These are phyloP conservation scores for Sialia sialis DNA, from an alignment of 2,113 vertebrate species.

Conservation along the genomic window DNA sequence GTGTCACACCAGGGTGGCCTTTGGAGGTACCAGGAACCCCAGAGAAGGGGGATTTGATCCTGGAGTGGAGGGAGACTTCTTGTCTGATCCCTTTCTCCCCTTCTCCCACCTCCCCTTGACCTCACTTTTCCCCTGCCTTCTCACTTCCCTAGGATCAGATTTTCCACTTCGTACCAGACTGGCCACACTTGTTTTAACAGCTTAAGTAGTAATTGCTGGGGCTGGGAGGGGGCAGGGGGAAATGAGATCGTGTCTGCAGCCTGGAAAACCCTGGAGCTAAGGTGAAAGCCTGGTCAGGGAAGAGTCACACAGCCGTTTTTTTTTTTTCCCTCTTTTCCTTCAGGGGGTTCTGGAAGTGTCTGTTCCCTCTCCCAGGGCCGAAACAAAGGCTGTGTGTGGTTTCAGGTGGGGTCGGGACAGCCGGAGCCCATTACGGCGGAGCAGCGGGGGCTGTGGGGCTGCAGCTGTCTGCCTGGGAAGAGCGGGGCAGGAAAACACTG, in stretches of 20 bases:
- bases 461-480: background rate
- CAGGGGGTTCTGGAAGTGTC: background rate
- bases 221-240: conserved; percentile 31
- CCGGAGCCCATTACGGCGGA: background rate
- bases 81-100: background rate
- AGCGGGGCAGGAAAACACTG: background rate
- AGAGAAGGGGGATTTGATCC: background rate
- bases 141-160: conserved; percentile 37
- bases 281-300: conserved; percentile 46
- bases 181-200: conserved; percentile 65
- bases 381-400: conserved; percentile 51
- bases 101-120: conserved; percentile 33
- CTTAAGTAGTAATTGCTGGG: conserved; percentile 42
- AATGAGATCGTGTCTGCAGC: conserved; percentile 52
- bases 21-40: background rate
- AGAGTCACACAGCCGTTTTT: background rate
- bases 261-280: conserved; percentile 15
- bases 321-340: background rate
- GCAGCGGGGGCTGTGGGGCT: background rate
- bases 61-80: background rate
- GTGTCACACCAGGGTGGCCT: background rate
- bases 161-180: conserved; percentile 58
- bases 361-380: background rate
- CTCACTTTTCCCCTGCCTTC: conserved; percentile 18
- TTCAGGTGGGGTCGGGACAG: conserved; percentile 48